Base-by-base conservation (phyloP, 2,797 vertebrate genomes). In the Lepus townsendii region DNA sequence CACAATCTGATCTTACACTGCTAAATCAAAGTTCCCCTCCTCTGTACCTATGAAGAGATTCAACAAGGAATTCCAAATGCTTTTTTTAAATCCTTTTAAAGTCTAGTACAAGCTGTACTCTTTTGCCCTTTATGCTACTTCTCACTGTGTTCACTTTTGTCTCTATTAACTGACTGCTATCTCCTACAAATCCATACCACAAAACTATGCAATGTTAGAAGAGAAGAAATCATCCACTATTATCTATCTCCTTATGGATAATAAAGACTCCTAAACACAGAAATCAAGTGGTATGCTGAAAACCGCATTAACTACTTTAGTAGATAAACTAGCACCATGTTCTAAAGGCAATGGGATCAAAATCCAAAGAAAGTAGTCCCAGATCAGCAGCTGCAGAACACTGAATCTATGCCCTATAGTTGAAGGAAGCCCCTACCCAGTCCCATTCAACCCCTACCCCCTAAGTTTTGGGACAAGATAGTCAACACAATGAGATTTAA, bases 251-350 rank as follows among this genome's bases (percentile, higher is more conserved):
- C 20, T 65, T 68, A 83, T 0, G 95, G 62, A 89, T 54, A 93
- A 94, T 20, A 8, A 94, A 89, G 47, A 76, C 32, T 65, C 83
- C 93, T 75, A 93, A 92, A 75, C 63, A 62, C 17, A 68, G 50
- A 72, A 83, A 77, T 57, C 35, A 86, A 75, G 65, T 26, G 17
- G 50, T 16, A 30, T 32, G 16, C 68, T 19, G 3, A 93, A 95
- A 92, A 72, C n/a, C 75, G 85, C 50, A 63, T 47, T 1, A 71
- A 38, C 50, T 75, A 88, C 68, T 83, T 83, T 35, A 84, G 35
- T 19, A 47, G 7, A 60, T 90, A 42, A 93, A 69, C 22, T 10
- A 60, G 52, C 50, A 54, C 52, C 24, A 22, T 16, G 13, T 69
- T 77, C 76, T 73, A 83, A 95, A 92, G 24, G 60, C 57, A 57